Conservation (phyloP, 2,797 vertebrate species). For the Falco rusticolus region DNA sequence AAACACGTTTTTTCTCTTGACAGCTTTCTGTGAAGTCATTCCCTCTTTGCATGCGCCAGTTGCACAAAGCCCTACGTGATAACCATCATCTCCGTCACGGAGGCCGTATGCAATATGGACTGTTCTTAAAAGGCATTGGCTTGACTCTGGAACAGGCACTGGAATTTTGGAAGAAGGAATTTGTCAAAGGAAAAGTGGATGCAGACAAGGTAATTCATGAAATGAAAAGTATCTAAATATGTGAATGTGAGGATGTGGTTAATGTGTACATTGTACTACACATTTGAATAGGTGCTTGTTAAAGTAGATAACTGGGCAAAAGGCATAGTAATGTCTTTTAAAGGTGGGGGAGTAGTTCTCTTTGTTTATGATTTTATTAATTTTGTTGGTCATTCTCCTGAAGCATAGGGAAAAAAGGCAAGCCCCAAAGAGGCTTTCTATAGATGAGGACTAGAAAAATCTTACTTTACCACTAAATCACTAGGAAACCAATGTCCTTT, state of each 20-base stretch:
- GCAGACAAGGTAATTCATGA: constrained; percentile 88
- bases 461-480: background rate
- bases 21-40: constrained; percentile 92
- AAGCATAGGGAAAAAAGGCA: background rate
- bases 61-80: constrained; percentile 90
- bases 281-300: background rate
- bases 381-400: background rate
- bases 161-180: constrained; percentile 97
- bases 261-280: background rate
- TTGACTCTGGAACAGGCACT: constrained; percentile 93
- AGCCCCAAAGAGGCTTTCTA: background rate
- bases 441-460: background rate
- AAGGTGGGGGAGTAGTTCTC: background rate
- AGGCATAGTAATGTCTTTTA: background rate
- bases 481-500: background rate
- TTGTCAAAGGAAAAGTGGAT: constrained; percentile 92
- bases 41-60: constrained; percentile 94
- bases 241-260: background rate
- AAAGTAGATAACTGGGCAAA: background rate
- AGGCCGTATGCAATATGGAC: constrained; percentile 96
- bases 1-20: background rate
- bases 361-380: background rate
- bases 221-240: background rate
- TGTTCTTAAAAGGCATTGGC: constrained; percentile 96
- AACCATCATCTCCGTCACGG: constrained; percentile 95